Percentiles rank a stretch among this genome's conserved stretches.
These are phyloP conservation scores for Dasyprocta punctata DNA, from an alignment of 2,113 vertebrate species.

Conservation along the genomic window DNA sequence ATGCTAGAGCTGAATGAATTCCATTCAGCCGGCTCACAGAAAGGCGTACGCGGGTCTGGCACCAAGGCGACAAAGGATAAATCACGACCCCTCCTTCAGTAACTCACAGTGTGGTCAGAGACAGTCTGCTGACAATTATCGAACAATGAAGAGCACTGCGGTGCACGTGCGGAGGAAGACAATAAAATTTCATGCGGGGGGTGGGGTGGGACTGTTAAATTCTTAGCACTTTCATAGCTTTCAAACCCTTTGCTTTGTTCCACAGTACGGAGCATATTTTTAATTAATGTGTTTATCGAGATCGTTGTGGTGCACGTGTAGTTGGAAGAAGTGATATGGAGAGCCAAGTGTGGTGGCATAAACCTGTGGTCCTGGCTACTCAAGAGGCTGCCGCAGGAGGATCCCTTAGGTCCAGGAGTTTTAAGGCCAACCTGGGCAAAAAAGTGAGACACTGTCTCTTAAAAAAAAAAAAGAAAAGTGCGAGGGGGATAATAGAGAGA, in stretches of 20 bases:
- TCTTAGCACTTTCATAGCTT: neutral
- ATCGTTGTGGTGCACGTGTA: neutral
- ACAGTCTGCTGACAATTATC: neutral
- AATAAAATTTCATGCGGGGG: neutral
- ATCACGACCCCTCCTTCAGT: neutral
- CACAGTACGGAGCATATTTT: neutral
- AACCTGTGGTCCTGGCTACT: neutral
- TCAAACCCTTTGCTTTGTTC: neutral
- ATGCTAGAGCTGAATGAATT: neutral
- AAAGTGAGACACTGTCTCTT: neutral
- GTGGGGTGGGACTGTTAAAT: neutral
- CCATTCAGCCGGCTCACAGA: neutral
- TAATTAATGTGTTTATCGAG: slow-evolving; percentile 27
- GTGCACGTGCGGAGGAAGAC: neutral
- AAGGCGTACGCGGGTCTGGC: slow-evolving; percentile 2
- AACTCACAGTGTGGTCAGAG: neutral
- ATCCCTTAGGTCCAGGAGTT: neutral
- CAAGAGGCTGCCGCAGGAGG: too few species aligned
- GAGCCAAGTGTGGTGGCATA: neutral
- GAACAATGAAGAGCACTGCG: neutral
- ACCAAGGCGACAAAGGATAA: slow-evolving; percentile 5
- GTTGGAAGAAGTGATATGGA: slow-evolving; percentile 16
- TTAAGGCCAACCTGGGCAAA: neutral
- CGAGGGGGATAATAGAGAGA: neutral
- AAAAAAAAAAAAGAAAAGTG: neutral